Evolutionary conservation across 1,140 invertebrate species (phyloP).

Genomic region (Saccostrea glomerata): DNA sequence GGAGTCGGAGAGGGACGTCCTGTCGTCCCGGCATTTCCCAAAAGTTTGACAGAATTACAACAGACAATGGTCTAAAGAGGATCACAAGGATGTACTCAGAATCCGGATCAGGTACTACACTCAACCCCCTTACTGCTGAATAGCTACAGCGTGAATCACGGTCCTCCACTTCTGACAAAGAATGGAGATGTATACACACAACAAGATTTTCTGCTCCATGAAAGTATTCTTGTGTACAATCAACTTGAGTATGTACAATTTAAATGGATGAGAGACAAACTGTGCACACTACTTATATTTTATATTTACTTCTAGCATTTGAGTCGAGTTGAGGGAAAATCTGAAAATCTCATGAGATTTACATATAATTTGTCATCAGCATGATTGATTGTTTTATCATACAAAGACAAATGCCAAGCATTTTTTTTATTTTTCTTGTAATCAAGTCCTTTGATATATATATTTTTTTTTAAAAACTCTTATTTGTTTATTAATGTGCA

Average conservation of each 20-base stretch:
- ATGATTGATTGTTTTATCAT: neutral
- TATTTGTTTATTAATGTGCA: neutral
- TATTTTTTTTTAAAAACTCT: neutral
- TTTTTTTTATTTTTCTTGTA: neutral
- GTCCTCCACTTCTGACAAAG: neutral
- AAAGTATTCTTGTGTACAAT: neutral
- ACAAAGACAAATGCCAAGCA: neutral
- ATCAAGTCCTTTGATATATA: neutral
- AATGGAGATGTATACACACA: neutral
- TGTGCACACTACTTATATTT: too few relatives aligned
- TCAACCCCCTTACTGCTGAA: neutral
- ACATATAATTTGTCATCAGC: neutral
- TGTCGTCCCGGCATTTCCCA: neutral
- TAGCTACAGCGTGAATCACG: neutral
- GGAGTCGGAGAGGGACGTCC: neutral
- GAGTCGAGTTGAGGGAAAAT: too few relatives aligned
- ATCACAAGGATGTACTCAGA: neutral
- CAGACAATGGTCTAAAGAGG: slow-evolving; percentile 19
- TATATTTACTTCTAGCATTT: too few relatives aligned
- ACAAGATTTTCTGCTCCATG: neutral
- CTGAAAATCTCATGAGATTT: neutral
- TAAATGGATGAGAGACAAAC: neutral
- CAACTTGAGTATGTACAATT: neutral
- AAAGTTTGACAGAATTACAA: slow-evolving; percentile 16
- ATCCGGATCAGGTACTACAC: neutral